phyloP scores from a whole-genome alignment of 2,888 invertebrate genomes.

The Rhabditoides inermis region DNA sequence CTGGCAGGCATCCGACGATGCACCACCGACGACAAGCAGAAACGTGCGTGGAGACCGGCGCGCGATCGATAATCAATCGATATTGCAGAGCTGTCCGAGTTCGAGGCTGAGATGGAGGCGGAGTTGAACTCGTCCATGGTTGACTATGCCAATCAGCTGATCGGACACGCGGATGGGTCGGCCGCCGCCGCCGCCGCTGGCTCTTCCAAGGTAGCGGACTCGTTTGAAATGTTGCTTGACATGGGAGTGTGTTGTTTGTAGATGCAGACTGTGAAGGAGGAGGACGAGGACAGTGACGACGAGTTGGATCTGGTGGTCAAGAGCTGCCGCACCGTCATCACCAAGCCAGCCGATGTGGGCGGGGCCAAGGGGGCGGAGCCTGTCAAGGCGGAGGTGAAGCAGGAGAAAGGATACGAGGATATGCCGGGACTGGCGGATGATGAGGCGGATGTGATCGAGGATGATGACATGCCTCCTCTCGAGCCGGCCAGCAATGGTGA shows the following conservation, averaged over 20 bases:
- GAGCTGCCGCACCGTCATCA: too few relatives aligned
- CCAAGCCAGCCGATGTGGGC: too few relatives aligned
- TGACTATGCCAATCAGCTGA: constrained; percentile 21
- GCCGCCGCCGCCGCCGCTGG: neutral
- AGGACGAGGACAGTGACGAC: neutral
- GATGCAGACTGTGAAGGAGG: constrained; percentile 4
- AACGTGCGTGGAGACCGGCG: neutral
- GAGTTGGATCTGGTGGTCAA: constrained; percentile 6
- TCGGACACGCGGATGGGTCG: constrained; percentile 15
- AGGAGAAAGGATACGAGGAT: constrained; percentile 10
- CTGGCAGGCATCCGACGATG: constrained; percentile 22
- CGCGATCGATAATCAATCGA: constrained; percentile 2
- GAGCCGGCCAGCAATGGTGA: neutral
- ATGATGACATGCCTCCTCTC: neutral
- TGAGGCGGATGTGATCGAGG: constrained; percentile 8
- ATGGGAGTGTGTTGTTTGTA: neutral
- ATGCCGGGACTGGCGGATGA: constrained; percentile 14
- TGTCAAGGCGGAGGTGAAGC: constrained; percentile 9
- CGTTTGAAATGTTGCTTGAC: too few relatives aligned
- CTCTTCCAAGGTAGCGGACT: too few relatives aligned
- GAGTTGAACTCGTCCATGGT: constrained; percentile 29
- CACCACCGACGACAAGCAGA: constrained; percentile 14
- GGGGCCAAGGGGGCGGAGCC: neutral
- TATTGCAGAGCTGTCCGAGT: constrained; percentile 17
- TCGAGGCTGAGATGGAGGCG: constrained; percentile 38